Conservation (phyloP, 2,888 invertebrate genomes). For the Stenchaetothrips biformis region DNA sequence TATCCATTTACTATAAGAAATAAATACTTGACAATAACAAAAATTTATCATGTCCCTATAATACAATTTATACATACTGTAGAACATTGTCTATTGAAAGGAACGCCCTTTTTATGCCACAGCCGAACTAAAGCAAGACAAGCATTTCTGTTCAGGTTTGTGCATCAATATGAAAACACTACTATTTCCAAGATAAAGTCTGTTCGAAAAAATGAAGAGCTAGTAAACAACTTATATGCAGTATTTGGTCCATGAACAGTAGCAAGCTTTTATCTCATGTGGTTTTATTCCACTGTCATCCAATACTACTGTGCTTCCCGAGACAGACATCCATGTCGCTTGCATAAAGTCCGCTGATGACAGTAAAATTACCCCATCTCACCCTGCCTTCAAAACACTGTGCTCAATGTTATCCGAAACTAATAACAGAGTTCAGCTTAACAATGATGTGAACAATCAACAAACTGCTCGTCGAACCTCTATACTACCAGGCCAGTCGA, state of each 20-base stretch:
- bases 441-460: too few species aligned
- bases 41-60: conserved; percentile 15
- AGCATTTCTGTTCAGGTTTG: not conserved
- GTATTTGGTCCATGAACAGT: conserved; percentile 12
- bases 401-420: not conserved
- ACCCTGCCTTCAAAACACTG: not conserved
- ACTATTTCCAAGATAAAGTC: not conserved
- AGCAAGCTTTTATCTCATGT: too few species aligned
- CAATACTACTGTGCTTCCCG: too few species aligned
- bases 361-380: too few species aligned
- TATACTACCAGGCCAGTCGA: too few species aligned
- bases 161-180: not conserved
- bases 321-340: too few species aligned
- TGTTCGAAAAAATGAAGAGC: not conserved
- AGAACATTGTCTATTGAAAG: not conserved
- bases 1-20: not conserved
- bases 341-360: too few species aligned
- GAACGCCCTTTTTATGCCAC: not conserved
- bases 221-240: not conserved
- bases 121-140: not conserved
- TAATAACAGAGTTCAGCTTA: too few species aligned
- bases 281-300: too few species aligned
- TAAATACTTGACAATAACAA: conserved; percentile 22
- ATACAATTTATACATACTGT: conserved; percentile 14
- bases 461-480: too few species aligned